Percentiles rank a stretch among this genome's conserved stretches.
Conservation (phyloP, 1,140 invertebrate genomes). For the Uloborus diversus region DNA sequence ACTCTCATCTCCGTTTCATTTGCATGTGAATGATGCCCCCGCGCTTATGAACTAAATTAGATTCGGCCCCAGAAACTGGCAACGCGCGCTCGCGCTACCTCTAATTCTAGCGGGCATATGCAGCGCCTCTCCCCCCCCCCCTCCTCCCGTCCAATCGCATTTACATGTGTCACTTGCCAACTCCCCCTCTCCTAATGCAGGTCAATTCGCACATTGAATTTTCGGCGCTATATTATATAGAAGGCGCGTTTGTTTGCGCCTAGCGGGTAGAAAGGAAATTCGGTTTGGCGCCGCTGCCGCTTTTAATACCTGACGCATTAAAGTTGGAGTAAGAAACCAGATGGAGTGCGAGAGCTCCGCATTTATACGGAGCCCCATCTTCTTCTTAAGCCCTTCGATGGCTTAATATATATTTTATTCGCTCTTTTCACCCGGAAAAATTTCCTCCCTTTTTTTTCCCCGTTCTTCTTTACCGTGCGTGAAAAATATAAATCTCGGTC, state of each 20-base stretch:
- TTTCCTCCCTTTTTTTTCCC: not conserved
- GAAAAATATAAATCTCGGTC: conserved; percentile 38
- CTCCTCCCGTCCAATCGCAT: conserved; percentile 47
- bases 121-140: conserved; percentile 28
- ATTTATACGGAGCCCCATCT: too few species aligned
- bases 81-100: conserved; percentile 21
- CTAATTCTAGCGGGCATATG: conserved; percentile 53
- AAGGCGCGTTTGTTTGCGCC: conserved; percentile 38
- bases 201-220: conserved; percentile 40
- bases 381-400: too few species aligned
- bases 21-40: conserved; percentile 51
- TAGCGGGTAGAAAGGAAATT: conserved; percentile 35
- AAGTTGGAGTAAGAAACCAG: conserved; percentile 16
- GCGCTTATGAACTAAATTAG: conserved; percentile 53
- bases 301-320: conserved; percentile 54
- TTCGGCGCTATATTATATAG: conserved; percentile 30
- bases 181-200: conserved; percentile 32
- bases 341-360: conserved; percentile 32
- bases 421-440: too few species aligned
- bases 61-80: conserved; percentile 41
- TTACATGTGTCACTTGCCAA: conserved; percentile 52
- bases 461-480: not conserved
- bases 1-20: conserved; percentile 45
- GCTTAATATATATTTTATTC: too few species aligned
- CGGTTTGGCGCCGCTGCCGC: conserved; percentile 26